A percentile compares a stretch with the other conserved stretches of the same genome.
Conservation (phyloP, 1,140 invertebrate species). For the Drosophila pruinosa region DNA sequence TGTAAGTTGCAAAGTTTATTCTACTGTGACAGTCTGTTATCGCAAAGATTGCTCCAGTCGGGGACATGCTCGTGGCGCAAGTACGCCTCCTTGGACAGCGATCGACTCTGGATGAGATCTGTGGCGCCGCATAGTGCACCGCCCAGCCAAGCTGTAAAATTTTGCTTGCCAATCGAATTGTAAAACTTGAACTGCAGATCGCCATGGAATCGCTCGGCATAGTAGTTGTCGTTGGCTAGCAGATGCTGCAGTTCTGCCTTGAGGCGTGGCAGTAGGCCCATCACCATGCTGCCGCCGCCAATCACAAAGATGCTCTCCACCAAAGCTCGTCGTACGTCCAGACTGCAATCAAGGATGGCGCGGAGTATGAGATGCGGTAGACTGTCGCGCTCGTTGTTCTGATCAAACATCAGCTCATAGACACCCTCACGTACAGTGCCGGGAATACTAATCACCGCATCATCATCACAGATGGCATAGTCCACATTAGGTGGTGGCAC, state of each 20-base stretch:
- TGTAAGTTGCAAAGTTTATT: neutral
- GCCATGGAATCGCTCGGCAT: conserved; percentile 84
- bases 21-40: conserved; percentile 84
- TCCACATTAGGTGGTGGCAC: conserved; percentile 85
- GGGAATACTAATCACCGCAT: conserved; percentile 86
- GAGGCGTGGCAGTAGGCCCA: conserved; percentile 90
- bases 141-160: conserved; percentile 93
- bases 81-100: conserved; percentile 90
- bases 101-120: conserved; percentile 89
- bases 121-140: conserved; percentile 93
- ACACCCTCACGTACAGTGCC: conserved; percentile 90
- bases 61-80: conserved; percentile 87
- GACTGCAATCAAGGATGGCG: conserved; percentile 89
- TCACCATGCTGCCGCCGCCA: conserved; percentile 92
- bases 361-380: conserved; percentile 93
- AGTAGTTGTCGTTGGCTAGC: conserved; percentile 85
- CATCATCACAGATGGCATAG: conserved; percentile 88
- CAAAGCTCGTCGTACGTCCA: conserved; percentile 89
- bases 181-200: conserved; percentile 89
- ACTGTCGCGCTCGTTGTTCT: conserved; percentile 92
- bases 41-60: conserved; percentile 91
- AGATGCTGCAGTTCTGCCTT: conserved; percentile 89
- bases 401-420: conserved; percentile 92
- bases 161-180: conserved; percentile 90
- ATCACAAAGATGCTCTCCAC: conserved; percentile 92